Conservation (phyloP, 1,140 invertebrate genomes). For the Archivesica marissinica region DNA sequence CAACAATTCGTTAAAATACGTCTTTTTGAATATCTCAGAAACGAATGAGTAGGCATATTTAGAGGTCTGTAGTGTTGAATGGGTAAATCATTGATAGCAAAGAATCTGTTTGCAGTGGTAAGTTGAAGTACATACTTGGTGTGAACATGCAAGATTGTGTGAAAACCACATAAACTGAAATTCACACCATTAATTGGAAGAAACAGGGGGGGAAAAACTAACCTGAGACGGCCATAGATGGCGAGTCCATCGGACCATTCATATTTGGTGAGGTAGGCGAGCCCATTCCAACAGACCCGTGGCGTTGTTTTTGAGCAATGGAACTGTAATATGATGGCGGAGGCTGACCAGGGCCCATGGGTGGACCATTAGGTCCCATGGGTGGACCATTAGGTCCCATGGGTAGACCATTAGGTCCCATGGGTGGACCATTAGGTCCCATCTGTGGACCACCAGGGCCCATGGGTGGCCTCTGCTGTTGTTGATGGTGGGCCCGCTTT, state of each 20-base stretch:
- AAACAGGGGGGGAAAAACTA: not conserved
- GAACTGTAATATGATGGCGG: slow-evolving; percentile 81
- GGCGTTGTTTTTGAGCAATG: slow-evolving; percentile 77
- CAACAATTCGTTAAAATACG: no score
- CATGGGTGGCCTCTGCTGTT: slow-evolving; percentile 72
- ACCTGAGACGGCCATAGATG: slow-evolving; percentile 64
- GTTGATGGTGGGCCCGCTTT: slow-evolving; percentile 80
- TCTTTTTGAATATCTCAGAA: no score
- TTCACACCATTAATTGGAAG: not conserved
- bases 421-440: slow-evolving; percentile 64
- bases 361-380: slow-evolving; percentile 51
- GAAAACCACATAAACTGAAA: no score
- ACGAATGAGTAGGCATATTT: no score
- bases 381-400: slow-evolving; percentile 46
- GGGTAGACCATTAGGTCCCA: slow-evolving; percentile 59
- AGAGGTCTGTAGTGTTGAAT: no score
- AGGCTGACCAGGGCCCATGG: slow-evolving; percentile 65
- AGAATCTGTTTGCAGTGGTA: no score
- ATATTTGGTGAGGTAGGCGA: slow-evolving; percentile 79
- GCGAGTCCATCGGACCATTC: slow-evolving; percentile 75
- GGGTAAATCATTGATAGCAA: no score
- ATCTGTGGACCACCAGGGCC: slow-evolving; percentile 59
- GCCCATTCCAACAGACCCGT: slow-evolving; percentile 68
- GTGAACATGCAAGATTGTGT: no score
- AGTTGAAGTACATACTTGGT: no score